Evolutionary conservation across 2,113 vertebrate genomes (phyloP).

Genomic region (Epinephelus fuscoguttatus): DNA sequence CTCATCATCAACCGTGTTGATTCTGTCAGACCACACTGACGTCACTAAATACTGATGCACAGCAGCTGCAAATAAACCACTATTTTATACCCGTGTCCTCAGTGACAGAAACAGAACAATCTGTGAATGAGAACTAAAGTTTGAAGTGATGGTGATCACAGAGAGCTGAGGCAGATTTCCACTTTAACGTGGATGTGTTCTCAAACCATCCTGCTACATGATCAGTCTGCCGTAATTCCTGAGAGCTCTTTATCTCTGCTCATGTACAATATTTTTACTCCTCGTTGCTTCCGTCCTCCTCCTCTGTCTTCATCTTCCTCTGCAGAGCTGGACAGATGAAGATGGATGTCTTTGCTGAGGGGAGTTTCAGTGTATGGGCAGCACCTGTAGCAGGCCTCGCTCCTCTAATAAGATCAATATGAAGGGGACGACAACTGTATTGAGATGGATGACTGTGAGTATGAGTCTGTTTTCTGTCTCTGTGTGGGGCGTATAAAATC

Average conservation of each 20-base stretch:
- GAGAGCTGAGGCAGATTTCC: no score
- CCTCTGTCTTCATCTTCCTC: neutral
- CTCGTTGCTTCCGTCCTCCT: neutral
- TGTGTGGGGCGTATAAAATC: neutral
- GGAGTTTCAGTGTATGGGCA: neutral
- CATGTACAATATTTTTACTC: neutral
- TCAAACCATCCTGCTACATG: no score
- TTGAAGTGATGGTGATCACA: no score
- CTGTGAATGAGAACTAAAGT: no score
- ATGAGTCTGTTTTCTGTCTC: neutral
- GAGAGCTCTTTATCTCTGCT: neutral
- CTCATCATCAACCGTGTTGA: no score
- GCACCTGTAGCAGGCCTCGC: neutral
- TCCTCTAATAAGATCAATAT: neutral
- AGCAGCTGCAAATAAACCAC: no score
- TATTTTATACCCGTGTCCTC: no score
- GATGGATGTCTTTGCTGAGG: neutral
- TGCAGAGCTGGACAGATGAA: neutral
- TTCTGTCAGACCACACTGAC: no score
- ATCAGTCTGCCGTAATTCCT: neutral
- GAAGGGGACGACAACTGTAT: neutral
- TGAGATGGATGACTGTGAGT: neutral
- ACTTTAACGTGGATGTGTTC: no score
- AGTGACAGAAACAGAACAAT: no score
- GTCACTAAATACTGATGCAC: no score